Conservation (phyloP, 2,797 vertebrate species). For the Urocyon cinereoargenteus region DNA sequence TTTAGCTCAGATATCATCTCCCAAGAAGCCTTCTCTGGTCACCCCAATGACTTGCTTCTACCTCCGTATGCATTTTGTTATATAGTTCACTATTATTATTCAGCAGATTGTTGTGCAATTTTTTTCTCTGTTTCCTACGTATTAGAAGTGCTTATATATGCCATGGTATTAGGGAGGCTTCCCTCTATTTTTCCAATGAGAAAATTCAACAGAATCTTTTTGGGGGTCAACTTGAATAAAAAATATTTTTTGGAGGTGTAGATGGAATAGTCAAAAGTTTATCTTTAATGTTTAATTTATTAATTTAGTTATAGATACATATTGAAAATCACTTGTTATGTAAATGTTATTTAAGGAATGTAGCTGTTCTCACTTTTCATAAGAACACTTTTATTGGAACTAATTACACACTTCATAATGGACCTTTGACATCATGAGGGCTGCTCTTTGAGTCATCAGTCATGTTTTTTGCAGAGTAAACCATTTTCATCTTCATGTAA, state of each 20-base stretch:
- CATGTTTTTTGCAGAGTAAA: neutral
- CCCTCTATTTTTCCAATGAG: neutral
- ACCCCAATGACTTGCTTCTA: neutral
- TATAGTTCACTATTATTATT: neutral
- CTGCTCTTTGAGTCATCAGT: neutral
- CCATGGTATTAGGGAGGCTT: neutral
- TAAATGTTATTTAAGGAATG: neutral
- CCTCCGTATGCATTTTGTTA: neutral
- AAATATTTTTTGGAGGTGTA: neutral
- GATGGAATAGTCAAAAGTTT: neutral
- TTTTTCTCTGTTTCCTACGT: neutral
- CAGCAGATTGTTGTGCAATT: neutral
- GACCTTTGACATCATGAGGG: neutral
- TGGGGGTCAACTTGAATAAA: neutral
- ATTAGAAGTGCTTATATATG: neutral
- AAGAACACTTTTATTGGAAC: neutral
- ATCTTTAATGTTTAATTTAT: slow-evolving; percentile 14
- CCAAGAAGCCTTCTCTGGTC: neutral
- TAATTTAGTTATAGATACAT: neutral
- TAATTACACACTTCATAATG: neutral
- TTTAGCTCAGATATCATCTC: neutral
- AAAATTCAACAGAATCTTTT: neutral
- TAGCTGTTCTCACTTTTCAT: neutral
- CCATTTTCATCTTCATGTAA: neutral
- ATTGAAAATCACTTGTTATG: neutral